These are phyloP conservation scores for Philopotamus ludificatus DNA, from an alignment of 1,140 invertebrate species.

Conservation along the genomic window DNA sequence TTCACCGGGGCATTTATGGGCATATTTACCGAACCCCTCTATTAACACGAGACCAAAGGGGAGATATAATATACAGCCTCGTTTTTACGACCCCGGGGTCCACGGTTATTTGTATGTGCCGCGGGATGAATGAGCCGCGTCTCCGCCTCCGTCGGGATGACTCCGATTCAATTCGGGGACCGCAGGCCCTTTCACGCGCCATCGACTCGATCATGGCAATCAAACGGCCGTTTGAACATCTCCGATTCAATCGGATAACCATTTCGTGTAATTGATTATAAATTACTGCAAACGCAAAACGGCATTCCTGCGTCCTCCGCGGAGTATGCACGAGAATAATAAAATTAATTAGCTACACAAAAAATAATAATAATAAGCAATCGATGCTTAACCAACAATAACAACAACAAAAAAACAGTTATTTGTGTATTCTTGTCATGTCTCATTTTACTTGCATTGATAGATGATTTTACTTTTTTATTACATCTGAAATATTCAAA, in stretches of 20 bases:
- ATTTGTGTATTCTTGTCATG: too few species aligned
- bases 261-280: too few species aligned
- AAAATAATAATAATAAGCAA: too few species aligned
- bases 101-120: constrained; percentile 9
- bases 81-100: constrained; percentile 9
- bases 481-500: too few species aligned
- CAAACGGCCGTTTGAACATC: not conserved
- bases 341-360: too few species aligned
- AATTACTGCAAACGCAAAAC: too few species aligned
- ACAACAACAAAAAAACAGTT: too few species aligned
- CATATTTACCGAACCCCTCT: constrained; percentile 37
- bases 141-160: not conserved
- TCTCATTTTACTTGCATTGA: too few species aligned
- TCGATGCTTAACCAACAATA: too few species aligned
- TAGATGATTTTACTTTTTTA: too few species aligned
- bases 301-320: too few species aligned
- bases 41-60: constrained; percentile 32
- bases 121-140: not conserved
- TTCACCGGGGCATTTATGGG: constrained; percentile 37
- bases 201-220: constrained; percentile 13
- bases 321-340: too few species aligned
- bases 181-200: constrained; percentile 8
- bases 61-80: constrained; percentile 19
- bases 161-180: constrained; percentile 1
- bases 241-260: not conserved